phyloP scores from a whole-genome alignment of 2,797 vertebrate genomes.

The Micropoecilia bifurca region DNA sequence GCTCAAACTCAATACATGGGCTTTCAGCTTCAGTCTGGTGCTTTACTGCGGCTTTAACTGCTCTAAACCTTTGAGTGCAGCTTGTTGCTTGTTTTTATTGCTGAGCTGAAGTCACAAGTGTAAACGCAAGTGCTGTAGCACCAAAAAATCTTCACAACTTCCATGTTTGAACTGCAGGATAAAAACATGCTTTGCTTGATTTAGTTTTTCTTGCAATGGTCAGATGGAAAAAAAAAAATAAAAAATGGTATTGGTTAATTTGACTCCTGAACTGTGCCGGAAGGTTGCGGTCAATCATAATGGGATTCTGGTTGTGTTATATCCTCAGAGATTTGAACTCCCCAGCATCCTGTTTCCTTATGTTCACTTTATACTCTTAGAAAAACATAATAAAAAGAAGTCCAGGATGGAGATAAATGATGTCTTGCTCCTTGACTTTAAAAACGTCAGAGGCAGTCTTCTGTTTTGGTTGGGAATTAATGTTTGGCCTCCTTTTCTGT shows the following conservation, averaged over 20 bases:
- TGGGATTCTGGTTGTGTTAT: conserved; percentile 39
- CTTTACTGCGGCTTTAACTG: conserved; percentile 16
- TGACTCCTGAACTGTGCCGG: conserved; percentile 37
- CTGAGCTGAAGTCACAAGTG: conserved; percentile 27
- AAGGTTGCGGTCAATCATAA: conserved; percentile 45
- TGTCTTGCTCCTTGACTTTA: conserved; percentile 36
- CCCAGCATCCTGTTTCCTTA: conserved; percentile 70
- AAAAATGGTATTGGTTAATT: conserved; percentile 38
- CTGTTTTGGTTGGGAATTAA: conserved; percentile 12
- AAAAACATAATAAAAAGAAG: conserved; percentile 36
- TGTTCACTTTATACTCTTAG: conserved; percentile 40
- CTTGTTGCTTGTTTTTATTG: conserved; percentile 17
- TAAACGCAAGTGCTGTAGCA: conserved; percentile 12
- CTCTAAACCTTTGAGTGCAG: conserved; percentile 15
- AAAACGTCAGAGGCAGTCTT: conserved; percentile 37
- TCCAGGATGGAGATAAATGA: conserved; percentile 14
- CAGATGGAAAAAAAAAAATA: conserved; percentile 32
- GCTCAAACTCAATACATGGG: conserved; percentile 15
- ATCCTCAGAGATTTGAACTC: conserved; percentile 60
- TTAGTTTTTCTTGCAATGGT: conserved; percentile 16
- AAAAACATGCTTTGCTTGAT: conserved; percentile 21
- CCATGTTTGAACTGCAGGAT: conserved; percentile 14
- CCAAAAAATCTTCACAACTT: conserved; percentile 8
- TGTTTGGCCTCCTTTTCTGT: background rate
- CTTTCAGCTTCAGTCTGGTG: conserved; percentile 14